phyloP scores from a whole-genome alignment of 2,888 invertebrate species.

The Troides aeacus region DNA sequence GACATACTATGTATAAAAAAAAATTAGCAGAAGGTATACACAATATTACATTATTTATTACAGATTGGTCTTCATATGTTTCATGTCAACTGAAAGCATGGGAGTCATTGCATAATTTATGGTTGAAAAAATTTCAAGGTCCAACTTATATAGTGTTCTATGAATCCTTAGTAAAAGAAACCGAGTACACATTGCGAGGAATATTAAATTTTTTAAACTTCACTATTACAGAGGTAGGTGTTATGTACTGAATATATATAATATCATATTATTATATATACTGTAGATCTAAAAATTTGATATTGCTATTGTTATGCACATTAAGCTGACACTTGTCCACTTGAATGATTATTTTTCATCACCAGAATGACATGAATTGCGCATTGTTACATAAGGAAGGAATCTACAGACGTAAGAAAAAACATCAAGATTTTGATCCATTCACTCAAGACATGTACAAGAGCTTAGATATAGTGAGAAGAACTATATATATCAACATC shows the following conservation, averaged over 20 bases:
- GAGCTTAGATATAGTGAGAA: conserved; percentile 45
- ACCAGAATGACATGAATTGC: conserved; percentile 78
- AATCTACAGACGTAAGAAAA: conserved; percentile 85
- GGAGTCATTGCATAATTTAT: conserved; percentile 84
- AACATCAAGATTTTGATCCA: conserved; percentile 84
- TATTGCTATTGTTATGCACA: background rate
- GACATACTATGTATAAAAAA: no score
- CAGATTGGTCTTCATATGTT: conserved; percentile 88
- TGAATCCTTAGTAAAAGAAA: conserved; percentile 82
- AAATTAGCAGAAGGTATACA: no score
- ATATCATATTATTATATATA: no score
- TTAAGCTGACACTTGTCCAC: background rate
- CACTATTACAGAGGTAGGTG: conserved; percentile 73
- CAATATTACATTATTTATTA: conserved; percentile 31
- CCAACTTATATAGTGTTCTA: conserved; percentile 85
- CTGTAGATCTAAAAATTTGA: background rate
- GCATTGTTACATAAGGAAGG: conserved; percentile 83
- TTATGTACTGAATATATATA: no score
- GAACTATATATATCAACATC: conserved; percentile 46
- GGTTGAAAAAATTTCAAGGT: conserved; percentile 85
- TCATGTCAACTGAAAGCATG: conserved; percentile 82
- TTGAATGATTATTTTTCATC: background rate
- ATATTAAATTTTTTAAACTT: conserved; percentile 81
- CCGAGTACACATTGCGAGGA: conserved; percentile 78
- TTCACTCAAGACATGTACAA: conserved; percentile 82